These are phyloP conservation scores for Neosilurus hyrtlii DNA, from an alignment of 2,797 vertebrate species.

Conservation along the genomic window DNA sequence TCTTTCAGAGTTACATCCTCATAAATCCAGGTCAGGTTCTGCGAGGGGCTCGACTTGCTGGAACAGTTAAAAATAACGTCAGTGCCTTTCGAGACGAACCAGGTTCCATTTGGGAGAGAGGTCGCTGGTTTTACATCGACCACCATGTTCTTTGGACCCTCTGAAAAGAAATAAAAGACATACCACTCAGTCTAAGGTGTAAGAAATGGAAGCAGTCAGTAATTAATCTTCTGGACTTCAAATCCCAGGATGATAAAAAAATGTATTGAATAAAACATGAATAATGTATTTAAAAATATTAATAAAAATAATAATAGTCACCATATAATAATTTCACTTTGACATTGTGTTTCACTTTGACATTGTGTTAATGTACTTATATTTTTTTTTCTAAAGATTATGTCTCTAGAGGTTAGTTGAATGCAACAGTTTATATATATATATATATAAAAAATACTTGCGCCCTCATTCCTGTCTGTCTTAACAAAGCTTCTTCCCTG, in stretches of 20 bases:
- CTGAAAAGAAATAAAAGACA: constrained; percentile 58
- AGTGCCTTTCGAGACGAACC: constrained; percentile 53
- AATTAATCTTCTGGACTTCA: neutral
- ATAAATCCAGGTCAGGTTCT: constrained; percentile 70
- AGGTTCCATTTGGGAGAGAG: constrained; percentile 70
- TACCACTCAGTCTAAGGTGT: constrained; percentile 23
- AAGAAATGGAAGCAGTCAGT: neutral
- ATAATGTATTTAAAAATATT: no score
- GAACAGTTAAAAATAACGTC: constrained; percentile 71
- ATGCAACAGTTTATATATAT: no score
- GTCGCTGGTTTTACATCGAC: constrained; percentile 57
- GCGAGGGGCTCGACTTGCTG: constrained; percentile 59
- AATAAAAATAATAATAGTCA: no score
- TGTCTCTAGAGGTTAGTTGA: neutral
- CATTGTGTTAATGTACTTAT: no score
- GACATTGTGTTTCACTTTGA: no score
- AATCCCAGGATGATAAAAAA: neutral
- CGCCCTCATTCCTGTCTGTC: neutral
- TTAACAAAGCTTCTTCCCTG: neutral
- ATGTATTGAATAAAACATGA: no score
- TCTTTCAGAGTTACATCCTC: constrained; percentile 25
- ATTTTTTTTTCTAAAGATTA: neutral
- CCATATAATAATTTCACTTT: no score
- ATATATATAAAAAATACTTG: no score
- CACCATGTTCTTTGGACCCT: constrained; percentile 62